Percentiles rank a stretch among this genome's conserved stretches.
Conservation (phyloP, 2,888 invertebrate genomes). For the Dryadula phaetusa region DNA sequence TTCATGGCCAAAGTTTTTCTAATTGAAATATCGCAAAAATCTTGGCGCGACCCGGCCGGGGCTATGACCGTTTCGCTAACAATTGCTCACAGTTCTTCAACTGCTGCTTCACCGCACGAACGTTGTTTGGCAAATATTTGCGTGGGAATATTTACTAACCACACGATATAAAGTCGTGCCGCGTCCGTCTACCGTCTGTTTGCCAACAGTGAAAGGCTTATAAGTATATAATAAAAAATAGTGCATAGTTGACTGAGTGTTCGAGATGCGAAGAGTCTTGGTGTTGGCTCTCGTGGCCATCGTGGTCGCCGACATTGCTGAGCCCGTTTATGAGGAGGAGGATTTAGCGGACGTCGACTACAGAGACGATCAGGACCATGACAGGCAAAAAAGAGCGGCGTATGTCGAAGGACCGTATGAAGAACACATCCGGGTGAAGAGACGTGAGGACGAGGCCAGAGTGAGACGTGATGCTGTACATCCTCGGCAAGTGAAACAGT, state of each 20-base stretch:
- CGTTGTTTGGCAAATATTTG: constrained; percentile 51
- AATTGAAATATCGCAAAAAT: constrained; percentile 68
- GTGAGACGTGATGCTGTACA: constrained; percentile 50
- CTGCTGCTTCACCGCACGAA: constrained; percentile 59
- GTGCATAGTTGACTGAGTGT: constrained; percentile 54
- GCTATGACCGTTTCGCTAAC: constrained; percentile 72
- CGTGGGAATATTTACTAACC: constrained; percentile 60
- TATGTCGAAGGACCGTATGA: constrained; percentile 61
- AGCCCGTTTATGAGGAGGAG: constrained; percentile 69
- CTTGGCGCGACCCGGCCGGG: constrained; percentile 61
- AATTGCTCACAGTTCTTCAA: constrained; percentile 60
- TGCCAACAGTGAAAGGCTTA: constrained; percentile 69
- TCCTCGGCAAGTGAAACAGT: constrained; percentile 71
- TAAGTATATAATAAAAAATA: constrained; percentile 73
- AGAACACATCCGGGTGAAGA: constrained; percentile 66
- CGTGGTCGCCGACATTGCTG: constrained; percentile 58
- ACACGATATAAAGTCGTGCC: constrained; percentile 58
- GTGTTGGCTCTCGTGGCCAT: constrained; percentile 59
- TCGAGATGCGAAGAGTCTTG: constrained; percentile 67
- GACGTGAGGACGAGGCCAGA: constrained; percentile 54
- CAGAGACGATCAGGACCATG: constrained; percentile 51
- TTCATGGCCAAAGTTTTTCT: constrained; percentile 72
- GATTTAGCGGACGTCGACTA: constrained; percentile 62
- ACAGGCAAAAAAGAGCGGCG: constrained; percentile 57
- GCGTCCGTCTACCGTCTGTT: constrained; percentile 54